These are phyloP conservation scores for Drosophila colorata DNA, from an alignment of 2,888 invertebrate species.

Conservation along the genomic window DNA sequence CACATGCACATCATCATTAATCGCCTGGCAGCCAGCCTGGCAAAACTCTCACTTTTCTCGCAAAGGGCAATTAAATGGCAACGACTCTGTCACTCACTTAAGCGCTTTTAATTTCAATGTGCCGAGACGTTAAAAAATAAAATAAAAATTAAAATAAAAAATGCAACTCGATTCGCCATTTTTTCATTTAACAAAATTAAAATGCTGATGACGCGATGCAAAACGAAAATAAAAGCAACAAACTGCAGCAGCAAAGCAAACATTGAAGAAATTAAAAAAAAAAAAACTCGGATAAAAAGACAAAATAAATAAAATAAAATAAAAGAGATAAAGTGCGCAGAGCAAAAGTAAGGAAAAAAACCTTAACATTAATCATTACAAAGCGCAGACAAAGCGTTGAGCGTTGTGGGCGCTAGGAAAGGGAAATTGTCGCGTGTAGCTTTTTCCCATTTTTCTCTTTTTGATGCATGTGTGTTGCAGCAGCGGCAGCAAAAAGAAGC, in stretches of 20 bases:
- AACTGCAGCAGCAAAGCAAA: slow-evolving; percentile 15
- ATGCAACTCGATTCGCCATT: slow-evolving; percentile 49
- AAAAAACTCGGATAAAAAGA: slow-evolving; percentile 47
- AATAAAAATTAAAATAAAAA: slow-evolving; percentile 1
- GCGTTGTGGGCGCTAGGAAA: slow-evolving; percentile 35
- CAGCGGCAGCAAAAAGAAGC: slow-evolving; percentile 23
- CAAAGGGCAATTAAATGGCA: slow-evolving; percentile 51
- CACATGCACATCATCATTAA: slow-evolving; percentile 42
- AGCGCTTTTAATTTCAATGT: slow-evolving; percentile 55
- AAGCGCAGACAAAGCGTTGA: slow-evolving; percentile 60
- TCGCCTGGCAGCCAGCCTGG: slow-evolving; percentile 13
- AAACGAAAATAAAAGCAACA: slow-evolving; percentile 27
- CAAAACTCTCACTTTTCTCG: slow-evolving; percentile 57
- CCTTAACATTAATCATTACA: slow-evolving; percentile 76
- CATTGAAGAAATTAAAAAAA: slow-evolving; percentile 31
- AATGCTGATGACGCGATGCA: slow-evolving; percentile 71
- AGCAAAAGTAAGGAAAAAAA: slow-evolving; percentile 39
- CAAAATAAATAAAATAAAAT: slow-evolving; percentile 20
- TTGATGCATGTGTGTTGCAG: slow-evolving; percentile 30
- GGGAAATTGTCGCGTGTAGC: slow-evolving; percentile 70
- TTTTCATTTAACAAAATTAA: slow-evolving; percentile 79
- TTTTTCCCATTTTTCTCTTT: slow-evolving; percentile 6
- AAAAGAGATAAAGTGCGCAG: slow-evolving; percentile 5
- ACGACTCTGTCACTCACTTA: slow-evolving; percentile 28
- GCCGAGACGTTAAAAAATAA: slow-evolving; percentile 19